These are phyloP conservation scores for Gobionotothen gibberifrons DNA, from an alignment of 2,797 vertebrate species.

Conservation along the genomic window DNA sequence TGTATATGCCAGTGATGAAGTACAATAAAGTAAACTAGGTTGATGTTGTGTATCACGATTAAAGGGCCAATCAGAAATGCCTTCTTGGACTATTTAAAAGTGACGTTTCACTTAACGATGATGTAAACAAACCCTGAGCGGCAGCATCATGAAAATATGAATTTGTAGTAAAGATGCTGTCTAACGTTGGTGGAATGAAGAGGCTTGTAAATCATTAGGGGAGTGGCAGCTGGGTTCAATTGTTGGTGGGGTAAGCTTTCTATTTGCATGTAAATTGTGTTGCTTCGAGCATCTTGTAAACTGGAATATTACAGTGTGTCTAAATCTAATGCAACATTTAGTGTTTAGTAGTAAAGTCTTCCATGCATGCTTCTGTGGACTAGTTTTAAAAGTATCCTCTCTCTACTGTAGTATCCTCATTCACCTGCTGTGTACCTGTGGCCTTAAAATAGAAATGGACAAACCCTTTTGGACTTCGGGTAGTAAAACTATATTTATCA, in stretches of 20 bases:
- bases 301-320: background rate
- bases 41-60: too few species aligned
- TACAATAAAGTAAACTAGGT: too few species aligned
- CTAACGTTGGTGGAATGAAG: background rate
- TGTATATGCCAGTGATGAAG: too few species aligned
- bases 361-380: background rate
- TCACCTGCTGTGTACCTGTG: background rate
- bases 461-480: conserved; percentile 10
- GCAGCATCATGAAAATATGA: background rate
- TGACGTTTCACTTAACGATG: background rate
- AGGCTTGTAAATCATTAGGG: background rate
- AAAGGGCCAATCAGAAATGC: too few species aligned
- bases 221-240: background rate
- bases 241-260: background rate
- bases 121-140: conserved; percentile 12
- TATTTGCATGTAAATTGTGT: fast-evolving
- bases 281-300: background rate
- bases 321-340: background rate
- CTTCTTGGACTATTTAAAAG: background rate
- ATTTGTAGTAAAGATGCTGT: background rate
- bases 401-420: background rate
- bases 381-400: conserved; percentile 15
- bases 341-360: background rate
- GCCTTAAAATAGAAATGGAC: conserved; percentile 33
- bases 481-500: conserved; percentile 21